phyloP scores from a whole-genome alignment of 2,888 invertebrate species.

The Itoplectis maculator region DNA sequence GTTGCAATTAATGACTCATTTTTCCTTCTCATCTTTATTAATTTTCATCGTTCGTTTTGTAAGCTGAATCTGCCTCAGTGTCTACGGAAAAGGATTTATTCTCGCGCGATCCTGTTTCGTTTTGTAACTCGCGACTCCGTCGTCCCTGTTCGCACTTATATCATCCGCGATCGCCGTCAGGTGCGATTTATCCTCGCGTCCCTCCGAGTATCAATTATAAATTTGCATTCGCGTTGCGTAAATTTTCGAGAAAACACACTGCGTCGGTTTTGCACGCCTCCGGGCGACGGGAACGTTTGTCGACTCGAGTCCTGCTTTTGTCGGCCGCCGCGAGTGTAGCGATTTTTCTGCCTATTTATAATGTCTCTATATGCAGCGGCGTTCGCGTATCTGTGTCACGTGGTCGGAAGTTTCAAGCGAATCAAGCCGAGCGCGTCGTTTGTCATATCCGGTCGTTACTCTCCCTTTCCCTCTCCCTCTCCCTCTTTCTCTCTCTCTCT shows the following conservation, averaged over 20 bases:
- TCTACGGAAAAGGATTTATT: no score
- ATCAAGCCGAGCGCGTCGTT: slow-evolving; percentile 9
- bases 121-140: no score
- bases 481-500: neutral
- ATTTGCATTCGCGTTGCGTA: neutral
- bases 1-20: no score
- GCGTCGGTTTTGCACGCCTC: neutral
- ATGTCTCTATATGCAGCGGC: neutral
- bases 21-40: no score
- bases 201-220: neutral
- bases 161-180: neutral
- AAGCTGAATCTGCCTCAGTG: no score
- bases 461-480: neutral
- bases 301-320: neutral
- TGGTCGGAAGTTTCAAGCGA: slow-evolving; percentile 16
- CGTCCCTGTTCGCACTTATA: neutral
- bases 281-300: neutral
- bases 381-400: slow-evolving; percentile 19
- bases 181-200: neutral
- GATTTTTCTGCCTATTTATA: neutral
- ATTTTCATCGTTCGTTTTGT: no score
- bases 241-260: neutral
- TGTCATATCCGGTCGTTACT: slow-evolving; percentile 4
- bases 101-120: no score
- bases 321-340: neutral